Evolutionary conservation across 1,140 invertebrate genomes (phyloP).

Genomic region (Heliothis virescens): DNA sequence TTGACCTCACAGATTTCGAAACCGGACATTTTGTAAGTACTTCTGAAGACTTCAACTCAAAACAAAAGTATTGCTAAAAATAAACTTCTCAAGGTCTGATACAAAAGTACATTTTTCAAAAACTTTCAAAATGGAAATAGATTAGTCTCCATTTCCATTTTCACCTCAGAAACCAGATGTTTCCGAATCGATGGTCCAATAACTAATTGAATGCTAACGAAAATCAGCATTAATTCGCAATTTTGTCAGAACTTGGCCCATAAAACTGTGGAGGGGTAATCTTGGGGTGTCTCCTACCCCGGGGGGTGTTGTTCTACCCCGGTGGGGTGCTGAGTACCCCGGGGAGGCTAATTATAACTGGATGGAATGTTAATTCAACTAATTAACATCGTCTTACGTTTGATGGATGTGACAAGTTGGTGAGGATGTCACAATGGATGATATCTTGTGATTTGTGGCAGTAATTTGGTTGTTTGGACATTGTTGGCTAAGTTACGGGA

Average conservation of each 20-base stretch:
- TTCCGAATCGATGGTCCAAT: constrained; percentile 34
- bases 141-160: background rate
- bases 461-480: constrained; percentile 21
- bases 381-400: constrained; percentile 47
- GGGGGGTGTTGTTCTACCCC: background rate
- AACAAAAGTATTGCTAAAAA: too few species aligned
- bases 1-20: too few species aligned
- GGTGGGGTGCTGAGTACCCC: background rate
- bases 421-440: constrained; percentile 21
- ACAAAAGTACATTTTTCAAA: background rate
- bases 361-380: constrained; percentile 49
- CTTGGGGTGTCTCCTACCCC: background rate
- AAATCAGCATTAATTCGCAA: constrained; percentile 47
- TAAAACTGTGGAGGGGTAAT: constrained; percentile 17
- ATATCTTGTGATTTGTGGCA: constrained; percentile 30
- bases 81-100: too few species aligned
- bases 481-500: background rate
- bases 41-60: too few species aligned
- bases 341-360: constrained; percentile 46
- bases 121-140: background rate
- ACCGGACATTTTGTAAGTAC: too few species aligned
- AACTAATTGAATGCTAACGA: constrained; percentile 42
- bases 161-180: constrained; percentile 37
- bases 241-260: constrained; percentile 37
- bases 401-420: constrained; percentile 47